A percentile compares a stretch with the other conserved stretches of the same genome.
phyloP scores from a whole-genome alignment of 2,113 vertebrate genomes.

The Cephalophus harveyi region DNA sequence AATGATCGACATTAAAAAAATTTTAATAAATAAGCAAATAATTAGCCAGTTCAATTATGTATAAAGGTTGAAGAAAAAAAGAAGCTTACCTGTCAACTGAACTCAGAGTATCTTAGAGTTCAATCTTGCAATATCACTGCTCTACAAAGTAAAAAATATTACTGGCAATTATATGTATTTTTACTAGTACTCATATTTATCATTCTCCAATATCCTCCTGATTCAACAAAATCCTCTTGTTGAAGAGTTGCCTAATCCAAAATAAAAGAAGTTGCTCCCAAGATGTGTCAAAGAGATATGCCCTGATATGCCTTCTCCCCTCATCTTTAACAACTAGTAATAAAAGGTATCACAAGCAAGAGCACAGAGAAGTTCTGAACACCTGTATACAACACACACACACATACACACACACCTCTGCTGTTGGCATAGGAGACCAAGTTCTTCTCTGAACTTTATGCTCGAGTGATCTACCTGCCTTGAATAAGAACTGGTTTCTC shows the following conservation, averaged over 20 bases:
- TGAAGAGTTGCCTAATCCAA: not conserved
- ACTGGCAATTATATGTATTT: not conserved
- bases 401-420: not conserved
- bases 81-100: not conserved
- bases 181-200: not conserved
- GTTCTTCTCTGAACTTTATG: not conserved
- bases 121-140: not conserved
- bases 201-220: not conserved
- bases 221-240: not conserved
- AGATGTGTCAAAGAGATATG: not conserved
- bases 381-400: too few relatives aligned
- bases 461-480: not conserved
- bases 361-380: not conserved
- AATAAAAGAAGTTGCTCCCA: not conserved
- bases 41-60: not conserved
- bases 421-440: not conserved
- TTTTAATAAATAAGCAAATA: not conserved
- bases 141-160: not conserved
- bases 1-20: accelerated
- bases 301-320: not conserved
- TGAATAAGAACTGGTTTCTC: not conserved
- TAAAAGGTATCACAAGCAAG: not conserved
- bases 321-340: not conserved
- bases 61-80: not conserved
- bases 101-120: not conserved